phyloP scores from a whole-genome alignment of 2,113 vertebrate genomes.

The Leuciscus idus region DNA sequence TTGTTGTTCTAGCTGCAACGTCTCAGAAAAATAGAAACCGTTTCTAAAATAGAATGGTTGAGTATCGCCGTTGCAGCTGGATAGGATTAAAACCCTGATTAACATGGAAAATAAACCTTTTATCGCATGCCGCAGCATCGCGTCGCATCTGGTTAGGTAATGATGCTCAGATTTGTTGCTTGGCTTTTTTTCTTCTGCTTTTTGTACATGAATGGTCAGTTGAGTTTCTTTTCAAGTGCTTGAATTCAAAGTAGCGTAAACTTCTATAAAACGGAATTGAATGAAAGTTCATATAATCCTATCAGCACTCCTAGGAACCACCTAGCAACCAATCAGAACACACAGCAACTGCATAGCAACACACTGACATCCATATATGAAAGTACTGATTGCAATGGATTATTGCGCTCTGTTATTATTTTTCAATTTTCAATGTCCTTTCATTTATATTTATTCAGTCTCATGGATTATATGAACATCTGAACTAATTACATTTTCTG shows the following conservation, averaged over 20 bases:
- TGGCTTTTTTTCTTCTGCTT: neutral
- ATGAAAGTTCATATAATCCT: constrained; percentile 7
- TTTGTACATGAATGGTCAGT: neutral
- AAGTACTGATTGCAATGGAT: neutral
- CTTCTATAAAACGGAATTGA: neutral
- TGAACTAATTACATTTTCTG: neutral
- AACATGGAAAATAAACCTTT: too few species aligned
- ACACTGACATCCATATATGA: neutral
- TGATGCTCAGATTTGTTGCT: neutral
- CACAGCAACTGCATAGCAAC: neutral
- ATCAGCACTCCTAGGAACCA: neutral
- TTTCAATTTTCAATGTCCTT: neutral
- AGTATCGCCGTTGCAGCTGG: too few species aligned
- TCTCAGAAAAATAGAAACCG: too few species aligned
- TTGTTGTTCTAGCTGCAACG: too few species aligned
- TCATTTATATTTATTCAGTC: neutral
- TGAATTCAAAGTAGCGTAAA: neutral
- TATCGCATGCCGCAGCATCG: too few species aligned
- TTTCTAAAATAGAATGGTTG: too few species aligned
- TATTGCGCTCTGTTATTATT: neutral
- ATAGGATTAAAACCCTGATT: too few species aligned
- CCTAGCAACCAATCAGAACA: neutral
- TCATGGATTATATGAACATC: neutral
- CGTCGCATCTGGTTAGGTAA: too few species aligned
- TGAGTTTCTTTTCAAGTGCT: neutral